A percentile compares a stretch with the other conserved stretches of the same genome.
Evolutionary conservation across 1,140 invertebrate genomes (phyloP).

Genomic region (Sycophila sp.): DNA sequence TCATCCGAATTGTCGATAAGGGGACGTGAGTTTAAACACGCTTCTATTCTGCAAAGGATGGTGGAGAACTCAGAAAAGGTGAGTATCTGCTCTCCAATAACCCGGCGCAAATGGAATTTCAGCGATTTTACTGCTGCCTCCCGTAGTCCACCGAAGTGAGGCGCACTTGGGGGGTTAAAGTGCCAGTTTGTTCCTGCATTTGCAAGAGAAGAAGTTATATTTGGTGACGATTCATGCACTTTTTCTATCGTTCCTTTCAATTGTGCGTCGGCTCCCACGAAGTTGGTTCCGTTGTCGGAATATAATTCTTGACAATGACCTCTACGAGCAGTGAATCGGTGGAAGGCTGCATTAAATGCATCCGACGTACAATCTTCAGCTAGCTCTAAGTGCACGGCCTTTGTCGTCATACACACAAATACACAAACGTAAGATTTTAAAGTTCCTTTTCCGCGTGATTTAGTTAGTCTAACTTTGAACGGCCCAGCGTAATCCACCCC

Average conservation of each 20-base stretch:
- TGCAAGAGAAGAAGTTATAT: background rate
- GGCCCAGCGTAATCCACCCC: background rate
- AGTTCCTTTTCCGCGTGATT: too few species aligned
- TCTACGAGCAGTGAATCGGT: constrained; percentile 16
- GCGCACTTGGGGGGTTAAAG: constrained; percentile 38
- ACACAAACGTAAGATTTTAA: background rate
- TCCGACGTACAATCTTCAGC: background rate
- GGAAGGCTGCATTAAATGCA: background rate
- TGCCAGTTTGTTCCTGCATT: constrained; percentile 37
- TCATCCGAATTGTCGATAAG: constrained; percentile 31
- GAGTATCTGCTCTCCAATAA: constrained; percentile 28
- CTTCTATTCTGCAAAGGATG: constrained; percentile 39
- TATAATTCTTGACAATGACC: background rate
- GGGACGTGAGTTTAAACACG: constrained; percentile 43
- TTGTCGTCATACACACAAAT: background rate
- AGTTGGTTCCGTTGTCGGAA: constrained; percentile 20
- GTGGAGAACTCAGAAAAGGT: constrained; percentile 42
- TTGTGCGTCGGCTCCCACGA: constrained; percentile 20
- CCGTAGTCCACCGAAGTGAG: constrained; percentile 3
- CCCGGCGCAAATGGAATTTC: constrained; percentile 34
- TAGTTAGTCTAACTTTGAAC: background rate
- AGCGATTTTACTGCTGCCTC: constrained; percentile 14
- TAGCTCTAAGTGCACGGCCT: background rate
- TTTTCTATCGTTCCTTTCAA: background rate
- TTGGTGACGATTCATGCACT: background rate